phyloP scores from a whole-genome alignment of 1,140 invertebrate genomes.

The Homalodisca vitripennis region DNA sequence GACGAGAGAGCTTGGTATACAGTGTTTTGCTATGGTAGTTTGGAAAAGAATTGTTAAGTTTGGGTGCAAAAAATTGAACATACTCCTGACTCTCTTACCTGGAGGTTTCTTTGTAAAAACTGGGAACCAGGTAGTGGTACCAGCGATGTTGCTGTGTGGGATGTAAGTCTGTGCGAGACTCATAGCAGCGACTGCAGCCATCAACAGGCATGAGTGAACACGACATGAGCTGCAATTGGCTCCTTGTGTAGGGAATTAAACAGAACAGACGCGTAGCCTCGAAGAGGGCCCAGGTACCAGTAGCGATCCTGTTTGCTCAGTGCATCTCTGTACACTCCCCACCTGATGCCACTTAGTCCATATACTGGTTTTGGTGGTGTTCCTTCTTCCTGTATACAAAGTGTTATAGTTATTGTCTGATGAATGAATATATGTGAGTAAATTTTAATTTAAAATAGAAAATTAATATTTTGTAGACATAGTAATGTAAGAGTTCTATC shows the following conservation, averaged over 20 bases:
- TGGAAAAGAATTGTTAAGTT: no score
- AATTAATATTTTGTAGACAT: no score
- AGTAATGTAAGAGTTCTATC: no score
- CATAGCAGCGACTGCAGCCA: constrained; percentile 78
- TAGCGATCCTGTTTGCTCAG: constrained; percentile 71
- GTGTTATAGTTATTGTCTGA: no score
- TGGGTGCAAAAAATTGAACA: no score
- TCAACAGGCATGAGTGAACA: constrained; percentile 75
- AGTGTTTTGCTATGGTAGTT: no score
- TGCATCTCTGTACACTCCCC: constrained; percentile 82
- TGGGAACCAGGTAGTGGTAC: constrained; percentile 56
- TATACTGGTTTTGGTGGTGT: constrained; percentile 65
- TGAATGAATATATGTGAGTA: no score
- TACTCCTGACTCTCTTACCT: no score
- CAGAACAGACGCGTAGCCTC: constrained; percentile 68
- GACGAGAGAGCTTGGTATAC: no score
- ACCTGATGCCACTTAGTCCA: constrained; percentile 73
- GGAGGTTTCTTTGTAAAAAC: constrained; percentile 22
- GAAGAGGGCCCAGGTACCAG: constrained; percentile 81
- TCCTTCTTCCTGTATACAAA: constrained; percentile 18
- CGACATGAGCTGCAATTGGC: constrained; percentile 61
- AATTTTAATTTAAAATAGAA: no score
- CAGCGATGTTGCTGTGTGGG: constrained; percentile 47
- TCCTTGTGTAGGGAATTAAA: constrained; percentile 45
- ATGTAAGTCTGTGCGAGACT: constrained; percentile 42